Base-by-base conservation (phyloP, 2,797 vertebrate species). In the Ispidina picta region DNA sequence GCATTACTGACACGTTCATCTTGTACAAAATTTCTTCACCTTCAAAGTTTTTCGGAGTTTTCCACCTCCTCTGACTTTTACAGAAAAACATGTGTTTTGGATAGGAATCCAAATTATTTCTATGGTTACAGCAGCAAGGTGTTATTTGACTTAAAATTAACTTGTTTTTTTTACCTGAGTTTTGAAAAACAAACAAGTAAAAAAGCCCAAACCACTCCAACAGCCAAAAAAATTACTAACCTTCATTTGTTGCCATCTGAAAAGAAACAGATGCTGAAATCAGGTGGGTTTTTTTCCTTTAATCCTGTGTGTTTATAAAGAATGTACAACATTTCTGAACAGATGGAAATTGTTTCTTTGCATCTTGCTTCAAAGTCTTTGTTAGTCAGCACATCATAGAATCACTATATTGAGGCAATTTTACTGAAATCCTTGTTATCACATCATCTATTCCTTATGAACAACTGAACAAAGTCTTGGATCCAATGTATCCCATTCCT, bases 271-370 rank as follows among this genome's bases (percentile, higher is more conserved):
- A 93, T 88, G 89, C 65, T 79, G 55, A 86, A 91, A 86, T 94
- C 89, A 89, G 91, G 91, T 94, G 79, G 46, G 5, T 1, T 69
- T 88, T 74, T 70, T 69, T 37, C 41, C 86, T 89, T 89, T 94
- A 92, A 91, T 94, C 80, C 68, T 54, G 16, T 49, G 35, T 48
- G 51, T 69, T 83, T 89, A 66, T 73, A 73, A 91, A 86, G 80
- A 84, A 89, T 31, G 48, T 55, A 75, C 56, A 89, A 68, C 72
- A 78, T 66, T 84, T 78, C 75, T 91, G 63, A 93, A 91, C 88
- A 94, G 60, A 94, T 92, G 94, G 94, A 90, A 94, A 64, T 86
- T 92, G 64, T 94, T 94, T 88, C 93, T 93, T 73, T 82, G 52
- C 48, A 66, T 89, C 74, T 82, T 88, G 26, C 58, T 90, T 92